phyloP scores from a whole-genome alignment of 2,797 vertebrate genomes.

The Xyrichtys novacula region DNA sequence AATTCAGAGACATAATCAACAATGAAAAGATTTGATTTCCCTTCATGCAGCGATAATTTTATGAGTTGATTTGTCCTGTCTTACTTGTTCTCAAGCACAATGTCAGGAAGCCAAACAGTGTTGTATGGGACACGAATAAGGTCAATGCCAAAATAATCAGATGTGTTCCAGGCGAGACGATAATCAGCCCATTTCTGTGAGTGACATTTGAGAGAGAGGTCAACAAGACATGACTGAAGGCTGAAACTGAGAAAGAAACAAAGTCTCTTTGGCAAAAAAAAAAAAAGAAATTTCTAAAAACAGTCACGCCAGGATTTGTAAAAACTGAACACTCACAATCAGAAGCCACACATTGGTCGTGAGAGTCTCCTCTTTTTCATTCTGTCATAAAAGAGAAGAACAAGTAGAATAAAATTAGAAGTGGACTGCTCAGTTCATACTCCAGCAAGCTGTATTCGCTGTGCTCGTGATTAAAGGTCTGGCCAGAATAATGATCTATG shows the following conservation, averaged over 20 bases:
- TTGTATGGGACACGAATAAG: slow-evolving; percentile 84
- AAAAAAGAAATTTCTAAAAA: not conserved
- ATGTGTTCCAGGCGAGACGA: slow-evolving; percentile 86
- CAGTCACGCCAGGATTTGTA: not conserved
- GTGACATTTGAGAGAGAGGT: slow-evolving; percentile 40
- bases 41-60: not conserved
- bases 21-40: not conserved
- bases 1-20: not conserved
- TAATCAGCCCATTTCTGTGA: slow-evolving; percentile 89
- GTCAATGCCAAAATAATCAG: slow-evolving; percentile 77
- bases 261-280: not conserved
- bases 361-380: slow-evolving; percentile 93
- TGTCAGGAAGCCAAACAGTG: slow-evolving; percentile 92
- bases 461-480: too few relatives aligned
- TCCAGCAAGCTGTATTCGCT: too few relatives aligned
- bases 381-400: slow-evolving; percentile 75
- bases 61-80: slow-evolving; percentile 33
- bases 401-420: slow-evolving; percentile 3
- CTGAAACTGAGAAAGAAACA: not conserved
- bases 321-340: slow-evolving; percentile 89
- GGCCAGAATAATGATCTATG: not conserved
- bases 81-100: slow-evolving; percentile 95
- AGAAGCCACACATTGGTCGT: slow-evolving; percentile 93
- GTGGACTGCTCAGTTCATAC: not conserved
- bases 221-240: not conserved